Conservation (phyloP, 2,797 vertebrate genomes). For the Gymnopithys bicolor region DNA sequence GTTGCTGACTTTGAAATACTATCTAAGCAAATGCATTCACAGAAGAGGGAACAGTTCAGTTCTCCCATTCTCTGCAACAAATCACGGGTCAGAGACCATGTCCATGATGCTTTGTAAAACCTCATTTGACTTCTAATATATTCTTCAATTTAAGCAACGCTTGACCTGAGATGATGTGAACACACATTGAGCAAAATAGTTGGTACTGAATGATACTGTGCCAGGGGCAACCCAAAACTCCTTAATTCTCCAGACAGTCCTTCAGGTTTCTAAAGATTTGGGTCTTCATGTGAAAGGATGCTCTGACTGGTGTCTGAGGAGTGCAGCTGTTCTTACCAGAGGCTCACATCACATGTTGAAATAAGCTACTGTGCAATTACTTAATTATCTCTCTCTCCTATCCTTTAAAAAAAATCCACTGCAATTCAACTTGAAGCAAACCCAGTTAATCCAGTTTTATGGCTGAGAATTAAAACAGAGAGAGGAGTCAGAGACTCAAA, state of each 20-base stretch:
- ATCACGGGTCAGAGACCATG: conserved; percentile 36
- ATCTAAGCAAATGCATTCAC: neutral
- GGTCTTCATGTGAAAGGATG: conserved; percentile 17
- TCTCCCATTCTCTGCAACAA: neutral
- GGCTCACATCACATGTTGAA: conserved; percentile 33
- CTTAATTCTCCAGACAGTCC: conserved; percentile 13
- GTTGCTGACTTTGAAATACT: neutral
- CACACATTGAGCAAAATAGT: neutral
- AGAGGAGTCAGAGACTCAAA: conserved; percentile 13
- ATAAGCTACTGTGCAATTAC: conserved; percentile 66
- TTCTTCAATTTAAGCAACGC: conserved; percentile 32
- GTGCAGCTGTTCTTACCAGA: conserved; percentile 55
- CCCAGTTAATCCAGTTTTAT: conserved; percentile 57
- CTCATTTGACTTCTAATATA: conserved; percentile 30
- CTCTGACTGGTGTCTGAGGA: conserved; percentile 38
- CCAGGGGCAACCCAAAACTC: conserved; percentile 15
- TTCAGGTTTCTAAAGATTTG: neutral
- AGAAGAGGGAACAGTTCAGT: neutral
- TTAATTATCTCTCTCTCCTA: conserved; percentile 60
- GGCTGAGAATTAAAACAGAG: conserved; percentile 35
- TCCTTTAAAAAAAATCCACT: conserved; percentile 12
- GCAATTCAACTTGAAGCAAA: conserved; percentile 43
- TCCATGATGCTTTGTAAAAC: neutral
- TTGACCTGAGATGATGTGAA: conserved; percentile 39
- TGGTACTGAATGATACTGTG: neutral